These are phyloP conservation scores for Monarcha castaneiventris DNA, from an alignment of 2,113 vertebrate genomes.

Conservation along the genomic window DNA sequence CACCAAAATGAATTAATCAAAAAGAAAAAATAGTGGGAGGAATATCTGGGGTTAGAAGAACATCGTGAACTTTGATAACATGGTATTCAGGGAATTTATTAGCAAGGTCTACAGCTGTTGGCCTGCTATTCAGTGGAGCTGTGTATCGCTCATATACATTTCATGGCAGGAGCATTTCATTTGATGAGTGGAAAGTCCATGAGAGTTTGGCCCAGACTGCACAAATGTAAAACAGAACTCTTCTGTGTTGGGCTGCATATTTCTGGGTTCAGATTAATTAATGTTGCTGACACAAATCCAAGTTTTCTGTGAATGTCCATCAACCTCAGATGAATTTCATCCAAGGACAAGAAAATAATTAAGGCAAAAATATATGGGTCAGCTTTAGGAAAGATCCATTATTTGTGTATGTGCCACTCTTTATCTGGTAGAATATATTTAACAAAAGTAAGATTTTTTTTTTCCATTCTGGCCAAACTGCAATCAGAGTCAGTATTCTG, in stretches of 20 bases:
- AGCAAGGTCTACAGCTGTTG: slow-evolving; percentile 58
- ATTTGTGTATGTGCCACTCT: not conserved
- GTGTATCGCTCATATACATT: slow-evolving; percentile 38
- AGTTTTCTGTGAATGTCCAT: slow-evolving; percentile 10
- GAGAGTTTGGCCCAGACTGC: slow-evolving; percentile 10
- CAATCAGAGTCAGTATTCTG: not conserved
- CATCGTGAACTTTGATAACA: slow-evolving; percentile 20
- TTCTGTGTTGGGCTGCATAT: slow-evolving; percentile 32
- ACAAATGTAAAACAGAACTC: slow-evolving; percentile 48
- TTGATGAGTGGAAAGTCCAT: slow-evolving; percentile 38
- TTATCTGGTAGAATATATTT: not conserved
- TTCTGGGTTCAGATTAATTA: slow-evolving; percentile 55
- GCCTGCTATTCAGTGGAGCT: slow-evolving; percentile 31
- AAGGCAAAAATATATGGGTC: not conserved
- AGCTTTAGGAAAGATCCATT: not conserved
- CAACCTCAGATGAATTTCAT: slow-evolving; percentile 8
- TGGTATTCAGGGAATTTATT: slow-evolving; percentile 56
- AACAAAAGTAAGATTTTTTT: not conserved
- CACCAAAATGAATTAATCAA: not conserved
- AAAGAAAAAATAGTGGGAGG: not conserved
- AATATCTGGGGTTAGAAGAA: not conserved
- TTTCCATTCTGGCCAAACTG: not conserved
- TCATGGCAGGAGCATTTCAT: slow-evolving; percentile 45
- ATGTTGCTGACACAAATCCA: slow-evolving; percentile 42
- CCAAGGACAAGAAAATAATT: not conserved